Evolutionary conservation across 2,113 vertebrate species (phyloP).

Genomic region (Thermophis baileyi): DNA sequence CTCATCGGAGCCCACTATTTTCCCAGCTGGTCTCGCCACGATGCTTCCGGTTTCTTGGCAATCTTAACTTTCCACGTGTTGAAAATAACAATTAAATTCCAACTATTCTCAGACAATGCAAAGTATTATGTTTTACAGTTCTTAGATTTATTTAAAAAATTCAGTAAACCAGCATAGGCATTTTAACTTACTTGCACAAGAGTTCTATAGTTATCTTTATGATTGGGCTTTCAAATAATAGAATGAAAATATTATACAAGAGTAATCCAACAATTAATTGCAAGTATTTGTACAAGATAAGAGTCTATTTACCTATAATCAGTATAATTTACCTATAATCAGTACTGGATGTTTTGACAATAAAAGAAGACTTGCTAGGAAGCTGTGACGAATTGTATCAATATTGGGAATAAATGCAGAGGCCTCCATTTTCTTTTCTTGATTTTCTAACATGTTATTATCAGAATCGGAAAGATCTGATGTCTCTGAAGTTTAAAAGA

Average conservation of each 20-base stretch:
- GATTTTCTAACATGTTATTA: neutral
- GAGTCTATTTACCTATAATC: slow-evolving; percentile 61
- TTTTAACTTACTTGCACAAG: neutral
- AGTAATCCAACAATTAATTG: neutral
- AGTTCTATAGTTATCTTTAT: neutral
- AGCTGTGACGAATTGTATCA: slow-evolving; percentile 62
- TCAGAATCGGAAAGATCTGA: neutral
- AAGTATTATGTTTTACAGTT: neutral
- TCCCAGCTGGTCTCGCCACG: too few relatives aligned
- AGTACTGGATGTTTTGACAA: slow-evolving; percentile 64
- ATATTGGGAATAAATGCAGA: slow-evolving; percentile 48
- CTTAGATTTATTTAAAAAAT: neutral
- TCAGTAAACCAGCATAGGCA: neutral
- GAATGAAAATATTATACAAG: neutral
- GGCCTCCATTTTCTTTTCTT: neutral
- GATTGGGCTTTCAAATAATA: neutral
- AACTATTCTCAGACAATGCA: neutral
- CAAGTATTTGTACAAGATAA: neutral
- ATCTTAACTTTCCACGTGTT: neutral
- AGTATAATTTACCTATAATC: slow-evolving; percentile 72
- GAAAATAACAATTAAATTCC: neutral
- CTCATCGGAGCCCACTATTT: too few relatives aligned
- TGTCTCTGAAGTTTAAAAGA: slow-evolving; percentile 29
- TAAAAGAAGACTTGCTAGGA: slow-evolving; percentile 65
- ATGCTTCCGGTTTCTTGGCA: too few relatives aligned